Base-by-base conservation (phyloP, 35 echinoderm and acorn worm species). In the Lytechinus pictus region DNA sequence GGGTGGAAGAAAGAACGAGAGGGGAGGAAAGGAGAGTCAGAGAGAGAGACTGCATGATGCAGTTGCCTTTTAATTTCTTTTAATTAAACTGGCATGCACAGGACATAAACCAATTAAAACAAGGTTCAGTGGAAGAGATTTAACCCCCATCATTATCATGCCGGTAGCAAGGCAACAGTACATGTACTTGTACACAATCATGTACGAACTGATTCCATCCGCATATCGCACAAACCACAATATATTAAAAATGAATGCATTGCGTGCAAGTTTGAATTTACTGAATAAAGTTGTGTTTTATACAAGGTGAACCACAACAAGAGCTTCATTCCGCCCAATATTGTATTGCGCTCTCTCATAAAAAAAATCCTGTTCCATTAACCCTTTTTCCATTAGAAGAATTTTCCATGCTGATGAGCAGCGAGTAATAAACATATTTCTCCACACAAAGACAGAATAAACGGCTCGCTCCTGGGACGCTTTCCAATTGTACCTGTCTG, bases 51-150 rank as follows among this genome's bases (percentile, higher is more conserved):
- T 2, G 61, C 16, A 1, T 21, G 61, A 71, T 71, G 19, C 4
- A 24, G 66, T 79, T 79, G 66, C 66, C 33, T 44, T 79, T 79
- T 79, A 79, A 79, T 79, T 79, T 79, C 66, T 79, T 79, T 79
- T n/a, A 19, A 79, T 21, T 79, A 6, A 79, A 79, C 66, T 79
- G 66, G 66, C 19, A 79, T 79, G 16, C 8, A 24, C 66, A 79
- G 66, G 66, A 79, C 6, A 6, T 79, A 19, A 19, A 24, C 66
- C 66, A 79, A 79, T 79, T 79, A 79, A 79, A 79, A 79, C 66
- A 79, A 79, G 66, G 66, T 79, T 24, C 8, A 24, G 8, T 24
- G 4, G 8, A 79, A 79, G 3, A n/a, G 66, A 79, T 79, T 79
- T 24, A n/a, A 24, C 66, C 66, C n/a, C 66, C 16, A 79, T 79